Evolutionary conservation across 2,797 vertebrate genomes (phyloP).

Genomic region (Hydrophis major): DNA sequence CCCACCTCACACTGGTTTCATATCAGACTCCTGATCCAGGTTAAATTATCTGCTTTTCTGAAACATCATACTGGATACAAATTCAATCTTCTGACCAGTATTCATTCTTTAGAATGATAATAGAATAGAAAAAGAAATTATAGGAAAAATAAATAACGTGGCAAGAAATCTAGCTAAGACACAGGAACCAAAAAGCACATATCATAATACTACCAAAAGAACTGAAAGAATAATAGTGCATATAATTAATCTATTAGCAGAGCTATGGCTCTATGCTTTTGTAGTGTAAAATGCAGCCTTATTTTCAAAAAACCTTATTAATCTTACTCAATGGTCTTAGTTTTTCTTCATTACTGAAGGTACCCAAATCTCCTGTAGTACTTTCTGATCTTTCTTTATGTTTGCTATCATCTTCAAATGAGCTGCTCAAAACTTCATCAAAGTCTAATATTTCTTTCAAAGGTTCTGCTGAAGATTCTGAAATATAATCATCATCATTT

Average conservation of each 20-base stretch:
- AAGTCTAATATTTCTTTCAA: not conserved
- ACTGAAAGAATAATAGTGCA: not conserved
- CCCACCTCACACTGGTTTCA: not conserved
- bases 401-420: not conserved
- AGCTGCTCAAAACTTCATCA: not conserved
- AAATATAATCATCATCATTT: not conserved
- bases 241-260: not conserved
- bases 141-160: not conserved
- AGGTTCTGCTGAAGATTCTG: not conserved
- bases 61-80: not conserved
- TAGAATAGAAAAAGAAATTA: not conserved
- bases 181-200: not conserved
- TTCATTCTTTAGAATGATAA: not conserved
- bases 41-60: not conserved
- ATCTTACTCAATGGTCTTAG: conserved; percentile 42
- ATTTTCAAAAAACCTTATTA: not conserved
- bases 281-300: not conserved
- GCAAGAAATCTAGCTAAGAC: not conserved
- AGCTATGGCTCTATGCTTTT: not conserved
- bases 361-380: not conserved
- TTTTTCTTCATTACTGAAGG: not conserved
- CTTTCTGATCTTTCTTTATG: not conserved
- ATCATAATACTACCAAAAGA: not conserved
- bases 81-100: not conserved
- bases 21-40: not conserved